phyloP scores from a whole-genome alignment of 2,888 invertebrate species.

The Temnothorax ravouxi region DNA sequence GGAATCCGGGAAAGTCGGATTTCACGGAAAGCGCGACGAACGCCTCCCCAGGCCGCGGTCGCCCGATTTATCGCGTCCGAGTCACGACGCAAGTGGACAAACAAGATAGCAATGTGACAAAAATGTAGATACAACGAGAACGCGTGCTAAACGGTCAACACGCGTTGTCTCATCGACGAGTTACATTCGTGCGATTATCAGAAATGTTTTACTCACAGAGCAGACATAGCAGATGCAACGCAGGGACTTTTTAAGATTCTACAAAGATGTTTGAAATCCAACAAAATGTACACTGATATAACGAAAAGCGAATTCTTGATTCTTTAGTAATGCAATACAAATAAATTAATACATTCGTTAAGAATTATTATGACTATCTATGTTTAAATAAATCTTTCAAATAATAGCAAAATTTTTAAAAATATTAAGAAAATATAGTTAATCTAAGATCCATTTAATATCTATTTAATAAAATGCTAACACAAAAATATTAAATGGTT shows the following conservation, averaged over 20 bases:
- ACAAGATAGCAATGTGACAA: constrained; percentile 29
- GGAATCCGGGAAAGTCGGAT: constrained; percentile 13
- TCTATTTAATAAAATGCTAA: constrained; percentile 5
- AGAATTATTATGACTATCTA: background rate
- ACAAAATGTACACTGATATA: background rate
- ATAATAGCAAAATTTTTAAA: background rate
- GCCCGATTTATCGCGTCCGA: constrained; percentile 7
- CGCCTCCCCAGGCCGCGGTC: background rate
- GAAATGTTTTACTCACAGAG: background rate
- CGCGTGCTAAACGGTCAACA: background rate
- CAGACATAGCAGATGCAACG: background rate
- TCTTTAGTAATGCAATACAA: background rate
- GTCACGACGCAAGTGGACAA: constrained; percentile 7
- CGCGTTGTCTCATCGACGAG: background rate
- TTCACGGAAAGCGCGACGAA: constrained; percentile 11
- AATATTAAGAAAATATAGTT: background rate
- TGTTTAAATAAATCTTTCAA: background rate
- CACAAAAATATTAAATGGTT: background rate
- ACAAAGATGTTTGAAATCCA: background rate
- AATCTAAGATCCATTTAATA: background rate
- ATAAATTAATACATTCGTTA: background rate
- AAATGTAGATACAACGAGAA: constrained; percentile 8
- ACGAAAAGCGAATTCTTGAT: background rate
- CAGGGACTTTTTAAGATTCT: background rate
- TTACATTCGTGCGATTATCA: background rate